Percentiles rank a stretch among this genome's conserved stretches.
Conservation (phyloP, 2,113 vertebrate genomes). For the Campylorhamphus procurvoides region DNA sequence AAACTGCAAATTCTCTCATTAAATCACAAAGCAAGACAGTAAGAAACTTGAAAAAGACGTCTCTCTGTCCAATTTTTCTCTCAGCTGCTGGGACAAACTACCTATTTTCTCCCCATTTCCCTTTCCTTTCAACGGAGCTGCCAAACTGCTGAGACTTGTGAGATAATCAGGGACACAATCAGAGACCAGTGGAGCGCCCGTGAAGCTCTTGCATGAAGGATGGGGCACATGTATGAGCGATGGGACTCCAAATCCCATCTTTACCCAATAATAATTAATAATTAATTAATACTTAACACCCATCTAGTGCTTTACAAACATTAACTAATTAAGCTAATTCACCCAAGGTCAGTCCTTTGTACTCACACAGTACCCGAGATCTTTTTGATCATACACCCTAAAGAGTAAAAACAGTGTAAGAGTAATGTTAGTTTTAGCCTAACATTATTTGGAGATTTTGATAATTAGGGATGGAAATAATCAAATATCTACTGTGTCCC, state of each 20-base stretch:
- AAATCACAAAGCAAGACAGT: not conserved
- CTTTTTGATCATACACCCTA: constrained; percentile 68
- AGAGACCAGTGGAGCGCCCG: not conserved
- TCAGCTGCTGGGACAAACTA: not conserved
- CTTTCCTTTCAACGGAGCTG: not conserved
- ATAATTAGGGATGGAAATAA: constrained; percentile 67
- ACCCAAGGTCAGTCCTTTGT: constrained; percentile 69
- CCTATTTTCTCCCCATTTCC: not conserved
- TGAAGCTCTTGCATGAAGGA: not conserved
- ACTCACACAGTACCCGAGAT: constrained; percentile 49
- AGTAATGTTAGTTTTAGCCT: constrained; percentile 61
- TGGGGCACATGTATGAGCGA: constrained; percentile 32
- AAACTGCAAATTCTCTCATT: not conserved
- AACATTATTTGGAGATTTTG: constrained; percentile 61
- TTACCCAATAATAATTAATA: constrained; percentile 69
- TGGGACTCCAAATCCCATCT: constrained; percentile 59
- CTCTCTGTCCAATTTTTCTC: not conserved
- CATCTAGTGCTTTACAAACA: constrained; percentile 66
- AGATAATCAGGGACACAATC: not conserved
- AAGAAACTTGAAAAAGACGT: not conserved
- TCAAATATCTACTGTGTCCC: constrained; percentile 55
- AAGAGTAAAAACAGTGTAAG: constrained; percentile 64
- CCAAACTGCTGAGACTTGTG: not conserved
- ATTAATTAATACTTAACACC: constrained; percentile 64
- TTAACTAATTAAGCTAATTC: constrained; percentile 74